Conservation (phyloP, 1,140 invertebrate genomes). For the Neodiprion lecontei region DNA sequence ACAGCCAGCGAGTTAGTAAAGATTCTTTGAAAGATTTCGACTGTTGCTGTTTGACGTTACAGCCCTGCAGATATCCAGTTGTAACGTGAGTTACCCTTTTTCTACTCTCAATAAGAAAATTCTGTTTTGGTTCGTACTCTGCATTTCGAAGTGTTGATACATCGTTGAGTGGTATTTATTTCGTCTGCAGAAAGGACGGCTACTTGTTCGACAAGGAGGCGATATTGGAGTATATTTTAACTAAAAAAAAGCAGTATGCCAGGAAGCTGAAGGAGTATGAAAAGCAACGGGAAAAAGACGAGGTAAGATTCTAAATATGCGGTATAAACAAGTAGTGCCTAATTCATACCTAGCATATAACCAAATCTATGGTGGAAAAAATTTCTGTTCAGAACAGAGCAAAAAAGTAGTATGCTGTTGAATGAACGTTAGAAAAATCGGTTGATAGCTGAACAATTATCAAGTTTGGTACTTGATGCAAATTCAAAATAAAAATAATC, state of each 20-base stretch:
- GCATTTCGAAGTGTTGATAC: slow-evolving; percentile 5
- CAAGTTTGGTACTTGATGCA: not conserved
- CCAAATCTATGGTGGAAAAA: not conserved
- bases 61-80: slow-evolving; percentile 91
- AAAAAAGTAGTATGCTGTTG: too few species aligned
- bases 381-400: too few species aligned
- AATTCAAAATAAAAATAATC: not conserved
- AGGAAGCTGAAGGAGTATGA: slow-evolving; percentile 93
- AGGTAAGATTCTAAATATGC: slow-evolving; percentile 50
- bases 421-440: too few species aligned
- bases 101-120: slow-evolving; percentile 18
- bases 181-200: slow-evolving; percentile 81
- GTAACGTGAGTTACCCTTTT: slow-evolving; percentile 71
- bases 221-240: slow-evolving; percentile 93
- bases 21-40: slow-evolving; percentile 99
- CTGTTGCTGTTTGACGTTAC: slow-evolving; percentile 95
- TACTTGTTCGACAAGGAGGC: slow-evolving; percentile 98
- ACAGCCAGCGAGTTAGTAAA: slow-evolving; percentile 86
- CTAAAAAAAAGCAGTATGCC: slow-evolving; percentile 93
- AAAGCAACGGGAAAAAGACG: slow-evolving; percentile 81
- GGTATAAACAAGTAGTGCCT: not conserved
- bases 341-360: too few species aligned
- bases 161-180: slow-evolving; percentile 21
- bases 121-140: not conserved
- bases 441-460: not conserved